These are phyloP conservation scores for Anolis sagrei DNA, from an alignment of 2,113 vertebrate genomes.

Conservation along the genomic window DNA sequence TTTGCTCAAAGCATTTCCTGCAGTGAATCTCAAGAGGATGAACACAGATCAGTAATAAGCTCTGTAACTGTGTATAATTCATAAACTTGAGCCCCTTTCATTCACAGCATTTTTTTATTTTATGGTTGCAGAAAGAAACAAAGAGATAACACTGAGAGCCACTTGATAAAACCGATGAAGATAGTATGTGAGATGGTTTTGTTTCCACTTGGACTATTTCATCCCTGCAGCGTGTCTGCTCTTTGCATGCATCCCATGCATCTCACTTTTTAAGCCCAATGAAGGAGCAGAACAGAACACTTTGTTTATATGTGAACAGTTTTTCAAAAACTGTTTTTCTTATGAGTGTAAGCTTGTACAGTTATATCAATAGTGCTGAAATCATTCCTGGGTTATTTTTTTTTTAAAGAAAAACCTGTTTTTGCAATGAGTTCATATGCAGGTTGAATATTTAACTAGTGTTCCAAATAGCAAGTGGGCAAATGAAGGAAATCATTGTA, in stretches of 20 bases:
- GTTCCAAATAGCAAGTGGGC: slow-evolving; percentile 14
- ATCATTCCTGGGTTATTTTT: slow-evolving; percentile 48
- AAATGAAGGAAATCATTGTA: slow-evolving; percentile 51
- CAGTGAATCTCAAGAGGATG: slow-evolving; percentile 73
- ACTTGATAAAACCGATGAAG: slow-evolving; percentile 35
- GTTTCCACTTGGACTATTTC: slow-evolving; percentile 59
- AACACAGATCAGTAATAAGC: slow-evolving; percentile 71
- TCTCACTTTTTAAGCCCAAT: slow-evolving; percentile 19
- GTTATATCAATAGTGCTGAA: slow-evolving; percentile 44
- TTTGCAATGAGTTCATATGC: slow-evolving; percentile 46
- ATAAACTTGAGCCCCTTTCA: slow-evolving; percentile 69
- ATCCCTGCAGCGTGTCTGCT: slow-evolving; percentile 45
- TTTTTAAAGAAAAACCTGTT: slow-evolving; percentile 24
- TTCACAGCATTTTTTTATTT: slow-evolving; percentile 60
- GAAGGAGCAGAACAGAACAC: neutral
- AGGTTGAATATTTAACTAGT: slow-evolving; percentile 42
- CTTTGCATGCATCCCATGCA: slow-evolving; percentile 41
- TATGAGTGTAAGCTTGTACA: slow-evolving; percentile 32
- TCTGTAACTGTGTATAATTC: slow-evolving; percentile 75
- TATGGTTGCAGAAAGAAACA: slow-evolving; percentile 62
- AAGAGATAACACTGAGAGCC: slow-evolving; percentile 50
- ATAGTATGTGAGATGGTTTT: slow-evolving; percentile 44
- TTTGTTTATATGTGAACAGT: slow-evolving; percentile 26
- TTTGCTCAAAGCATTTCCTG: slow-evolving; percentile 72
- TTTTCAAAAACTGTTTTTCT: slow-evolving; percentile 51